Conservation (phyloP, 2,113 vertebrate genomes). For the Corythornis vintsioides region DNA sequence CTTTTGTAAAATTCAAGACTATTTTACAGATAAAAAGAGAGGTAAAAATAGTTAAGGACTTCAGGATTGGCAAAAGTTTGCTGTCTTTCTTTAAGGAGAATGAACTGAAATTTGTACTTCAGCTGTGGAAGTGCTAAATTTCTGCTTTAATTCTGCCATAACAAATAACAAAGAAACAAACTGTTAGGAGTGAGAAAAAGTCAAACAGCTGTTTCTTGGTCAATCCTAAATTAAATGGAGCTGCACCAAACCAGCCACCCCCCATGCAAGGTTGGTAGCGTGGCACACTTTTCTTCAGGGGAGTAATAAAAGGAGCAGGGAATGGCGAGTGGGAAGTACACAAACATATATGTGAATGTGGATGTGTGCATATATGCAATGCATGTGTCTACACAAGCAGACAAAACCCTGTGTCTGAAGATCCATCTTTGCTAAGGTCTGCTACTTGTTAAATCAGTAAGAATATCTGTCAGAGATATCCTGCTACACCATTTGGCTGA, state of each 20-base stretch:
- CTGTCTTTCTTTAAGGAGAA: neutral
- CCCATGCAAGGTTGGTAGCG: neutral
- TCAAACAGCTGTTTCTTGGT: conserved; percentile 12
- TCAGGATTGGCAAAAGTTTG: neutral
- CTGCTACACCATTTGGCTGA: conserved; percentile 92
- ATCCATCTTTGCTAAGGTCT: conserved; percentile 81
- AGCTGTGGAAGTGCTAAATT: conserved; percentile 43
- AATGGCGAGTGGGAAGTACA: neutral
- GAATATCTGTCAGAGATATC: conserved; percentile 91
- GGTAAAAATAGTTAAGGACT: neutral
- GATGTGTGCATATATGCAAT: neutral
- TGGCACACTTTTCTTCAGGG: neutral
- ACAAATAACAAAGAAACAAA: conserved; percentile 34
- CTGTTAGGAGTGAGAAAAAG: neutral
- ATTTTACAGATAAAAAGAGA: conserved; percentile 34
- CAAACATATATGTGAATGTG: fast-evolving
- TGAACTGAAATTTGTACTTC: neutral
- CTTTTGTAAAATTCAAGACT: neutral
- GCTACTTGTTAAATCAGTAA: conserved; percentile 92
- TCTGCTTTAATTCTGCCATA: conserved; percentile 34
- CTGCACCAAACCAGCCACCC: neutral
- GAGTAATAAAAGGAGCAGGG: neutral
- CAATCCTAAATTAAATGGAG: neutral
- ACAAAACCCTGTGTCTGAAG: conserved; percentile 66
- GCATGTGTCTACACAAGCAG: neutral